Evolutionary conservation across 1,140 invertebrate species (phyloP).

Genomic region (Ceratina calcarata): DNA sequence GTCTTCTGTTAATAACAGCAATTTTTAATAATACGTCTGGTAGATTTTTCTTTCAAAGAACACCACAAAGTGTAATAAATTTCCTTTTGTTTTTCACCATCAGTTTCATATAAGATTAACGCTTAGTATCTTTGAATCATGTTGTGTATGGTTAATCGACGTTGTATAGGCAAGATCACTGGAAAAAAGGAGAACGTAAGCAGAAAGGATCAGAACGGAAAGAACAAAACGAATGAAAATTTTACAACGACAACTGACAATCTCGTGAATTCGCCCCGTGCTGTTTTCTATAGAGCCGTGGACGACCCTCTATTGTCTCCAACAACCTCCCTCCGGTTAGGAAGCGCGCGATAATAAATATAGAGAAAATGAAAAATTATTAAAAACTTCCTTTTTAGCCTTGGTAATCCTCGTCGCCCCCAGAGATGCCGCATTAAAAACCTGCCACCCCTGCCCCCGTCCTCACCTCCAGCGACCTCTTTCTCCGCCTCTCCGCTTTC

Average conservation of each 20-base stretch:
- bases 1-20: no score
- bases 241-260: conserved; percentile 75
- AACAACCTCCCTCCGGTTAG: conserved; percentile 74
- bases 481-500: conserved; percentile 59
- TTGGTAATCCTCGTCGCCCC: conserved; percentile 79
- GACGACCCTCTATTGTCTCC: conserved; percentile 76
- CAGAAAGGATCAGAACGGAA: conserved; percentile 50
- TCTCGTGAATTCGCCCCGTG: conserved; percentile 65
- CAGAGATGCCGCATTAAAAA: conserved; percentile 80
- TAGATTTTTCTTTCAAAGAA: no score
- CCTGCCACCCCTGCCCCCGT: conserved; percentile 48
- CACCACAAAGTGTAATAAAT: no score
- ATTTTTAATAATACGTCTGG: no score
- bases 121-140: not conserved
- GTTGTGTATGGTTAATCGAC: not conserved
- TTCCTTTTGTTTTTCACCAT: no score
- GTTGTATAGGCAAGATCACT: conserved; percentile 43
- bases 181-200: conserved; percentile 9
- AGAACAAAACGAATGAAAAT: conserved; percentile 72
- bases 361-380: conserved; percentile 82
- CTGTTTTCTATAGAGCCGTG: conserved; percentile 36
- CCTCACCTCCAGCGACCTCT: conserved; percentile 47
- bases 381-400: conserved; percentile 81
- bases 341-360: conserved; percentile 81
- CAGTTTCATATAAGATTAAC: no score